Base-by-base conservation (phyloP, 2,888 invertebrate species). In the Sclerodermus sp. region DNA sequence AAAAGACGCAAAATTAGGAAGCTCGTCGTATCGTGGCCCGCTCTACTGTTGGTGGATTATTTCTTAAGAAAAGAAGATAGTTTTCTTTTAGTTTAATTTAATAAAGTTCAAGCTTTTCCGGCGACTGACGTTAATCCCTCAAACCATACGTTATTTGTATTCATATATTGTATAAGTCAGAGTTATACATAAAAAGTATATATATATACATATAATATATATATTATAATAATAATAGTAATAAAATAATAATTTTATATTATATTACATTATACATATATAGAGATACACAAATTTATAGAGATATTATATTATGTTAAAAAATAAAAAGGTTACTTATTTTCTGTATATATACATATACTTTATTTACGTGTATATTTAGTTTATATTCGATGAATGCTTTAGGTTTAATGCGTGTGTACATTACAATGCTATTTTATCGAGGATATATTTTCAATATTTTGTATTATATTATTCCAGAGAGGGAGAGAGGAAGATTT, bases 321-420 rank as follows among this genome's bases (percentile, higher is more conserved):
- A 17, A 29, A 42, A 30, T n/a, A 17, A 29, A 42, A 30, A 45
- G 34, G 55, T 54, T 63, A 64, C 59, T 62, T 59, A 62, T 56
- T 57, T 64, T n/a, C n/a, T n/a, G n/a, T n/a, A n/a, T n/a, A n/a
- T n/a, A 8, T 23, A 61, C 64, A 64, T 56, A 64, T 64, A 64
- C 52, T 57, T 60, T 64, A 63, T 55, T 60, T 58, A 51, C 17
- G 17, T 42, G 51, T 57, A 58, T 53, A 55, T 37, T 55, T 63
- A 63, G 43, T 52, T 55, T 32, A 31, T 43, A 43, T 23, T 23
- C 23, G 8, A 23, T 23, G 23, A 23, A 23, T 23, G 8, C 8
- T 5, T 23, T 23, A 23, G 23, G 8, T 23, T 23, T 23, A 23
- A 23, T n/a, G n/a, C 23, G 23, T 23, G 8, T 23, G 23, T 23